These are phyloP conservation scores for Sula dactylatra DNA, from an alignment of 2,113 vertebrate genomes.

Conservation along the genomic window DNA sequence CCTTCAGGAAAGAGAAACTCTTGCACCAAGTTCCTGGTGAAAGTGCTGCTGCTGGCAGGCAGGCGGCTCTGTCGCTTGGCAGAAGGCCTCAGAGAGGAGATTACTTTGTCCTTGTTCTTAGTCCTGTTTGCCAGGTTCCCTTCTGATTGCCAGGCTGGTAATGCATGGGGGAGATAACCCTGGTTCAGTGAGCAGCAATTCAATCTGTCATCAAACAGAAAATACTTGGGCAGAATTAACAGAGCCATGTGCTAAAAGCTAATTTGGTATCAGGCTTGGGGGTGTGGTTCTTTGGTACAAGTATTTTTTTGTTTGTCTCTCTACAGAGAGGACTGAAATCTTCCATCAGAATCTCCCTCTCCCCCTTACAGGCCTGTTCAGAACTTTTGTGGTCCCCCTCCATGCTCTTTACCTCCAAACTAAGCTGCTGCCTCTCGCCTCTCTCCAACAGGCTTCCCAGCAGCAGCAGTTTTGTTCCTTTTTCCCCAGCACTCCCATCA, in stretches of 20 bases:
- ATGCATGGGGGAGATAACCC: conserved; percentile 30
- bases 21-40: not conserved
- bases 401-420: not conserved
- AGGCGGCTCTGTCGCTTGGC: conserved; percentile 42
- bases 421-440: not conserved
- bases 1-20: conserved; percentile 3
- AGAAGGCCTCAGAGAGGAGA: conserved; percentile 13
- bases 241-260: not conserved
- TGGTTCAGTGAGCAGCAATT: conserved; percentile 27
- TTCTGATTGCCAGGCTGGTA: conserved; percentile 45
- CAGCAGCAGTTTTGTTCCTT: not conserved
- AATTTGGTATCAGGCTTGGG: not conserved
- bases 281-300: not conserved
- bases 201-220: not conserved
- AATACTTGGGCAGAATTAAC: not conserved
- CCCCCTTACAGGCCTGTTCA: not conserved
- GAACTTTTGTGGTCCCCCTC: not conserved
- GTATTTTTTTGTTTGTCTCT: not conserved
- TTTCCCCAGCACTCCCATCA: not conserved
- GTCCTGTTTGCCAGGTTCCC: conserved; percentile 31
- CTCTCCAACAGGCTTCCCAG: not conserved
- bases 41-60: conserved; percentile 15
- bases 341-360: not conserved
- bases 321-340: not conserved
- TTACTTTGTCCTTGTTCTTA: conserved; percentile 44